Base-by-base conservation (phyloP, 2,888 invertebrate genomes). In the Poecilus cupreus region DNA sequence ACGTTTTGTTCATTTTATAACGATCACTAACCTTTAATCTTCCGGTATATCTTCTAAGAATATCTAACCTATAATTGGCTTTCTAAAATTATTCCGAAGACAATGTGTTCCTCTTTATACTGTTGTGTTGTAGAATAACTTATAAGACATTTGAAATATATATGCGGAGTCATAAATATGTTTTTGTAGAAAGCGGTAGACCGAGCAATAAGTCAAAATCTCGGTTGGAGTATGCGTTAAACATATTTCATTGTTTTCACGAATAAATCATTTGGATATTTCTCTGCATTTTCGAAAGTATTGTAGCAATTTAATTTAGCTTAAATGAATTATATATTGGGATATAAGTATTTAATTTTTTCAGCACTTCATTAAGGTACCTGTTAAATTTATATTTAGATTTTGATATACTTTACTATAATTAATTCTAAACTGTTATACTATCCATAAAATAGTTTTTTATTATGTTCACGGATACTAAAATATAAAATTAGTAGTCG, bases 41-140 rank as follows among this genome's bases (percentile, higher is more conserved):
- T 60, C 60, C 60, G 60, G 60, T 24, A n/a, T 26, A 60, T 26
- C 32, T 32, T 32, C 60, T 60, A 60, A 60, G 26, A 60, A 60
- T 60, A 60, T 13, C 54, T 26, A 26, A 26, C 22, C 60, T 60
- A 60, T n/a, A 60, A 60, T 32, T 60, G 60, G 1, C 24, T 60
- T 60, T 60, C 60, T 60, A 60, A 60, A 60, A 24, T 24, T 60
- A 60, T 24, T 54, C 13, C 13, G 11, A 26, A 2, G 11, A 57
- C 57, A 57, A 57, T 57, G 11, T 22, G n/a, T 5, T 57, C 11
- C 26, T 22, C 57, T 22, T 5, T 60, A 13, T 32, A 20, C 10
- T 18, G 24, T 26, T 60, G 24, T 60, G 26, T 26, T 60, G 3
- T 60, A 51, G 46, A 8, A 11, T 54, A 22, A 20, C 6, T 32